These are phyloP conservation scores for roundworm (Caenorhabditis elegans) DNA, from an alignment of 1,140 invertebrate species.

Conservation along the genomic window WBcel235 BX284604.4:5885501-5886000, in stretches of 20 bases:
- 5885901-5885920: slow-evolving; percentile 38
- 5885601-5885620: no score
- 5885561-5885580: no score
- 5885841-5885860: slow-evolving; percentile 54
- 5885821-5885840: slow-evolving; percentile 44
- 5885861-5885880: slow-evolving; percentile 52
- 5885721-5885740: background rate
- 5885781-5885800: background rate
- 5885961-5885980: background rate
- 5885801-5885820: background rate
- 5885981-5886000: no score
- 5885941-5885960: slow-evolving; percentile 47
- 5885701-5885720: background rate
- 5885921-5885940: slow-evolving; percentile 37
- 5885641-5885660: background rate
- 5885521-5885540: slow-evolving; percentile 25
- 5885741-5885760: no score
- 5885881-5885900: slow-evolving; percentile 52
- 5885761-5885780: background rate
- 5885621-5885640: background rate
- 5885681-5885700: background rate
- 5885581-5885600: no score
- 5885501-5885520: background rate
- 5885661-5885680: slow-evolving; percentile 17
- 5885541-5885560: no score